phyloP scores from a whole-genome alignment of 2,113 vertebrate species.

The Leptocoma aspasia region DNA sequence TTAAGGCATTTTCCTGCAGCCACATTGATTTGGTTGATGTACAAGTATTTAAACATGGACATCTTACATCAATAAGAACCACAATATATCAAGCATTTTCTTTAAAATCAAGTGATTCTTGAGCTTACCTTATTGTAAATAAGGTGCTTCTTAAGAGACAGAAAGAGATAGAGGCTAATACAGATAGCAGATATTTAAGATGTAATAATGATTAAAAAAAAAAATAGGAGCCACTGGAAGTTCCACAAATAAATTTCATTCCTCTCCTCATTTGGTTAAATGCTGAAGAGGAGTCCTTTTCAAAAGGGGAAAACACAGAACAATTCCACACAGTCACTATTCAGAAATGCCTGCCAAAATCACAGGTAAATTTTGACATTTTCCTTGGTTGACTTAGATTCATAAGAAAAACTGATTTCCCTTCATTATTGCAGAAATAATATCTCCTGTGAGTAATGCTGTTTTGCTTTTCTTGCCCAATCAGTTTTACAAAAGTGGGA shows the following conservation, averaged over 20 bases:
- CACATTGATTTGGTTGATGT: background rate
- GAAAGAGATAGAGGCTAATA: background rate
- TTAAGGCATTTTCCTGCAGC: background rate
- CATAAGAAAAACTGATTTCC: background rate
- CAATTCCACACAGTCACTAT: background rate
- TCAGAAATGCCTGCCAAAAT: background rate
- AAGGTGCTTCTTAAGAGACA: background rate
- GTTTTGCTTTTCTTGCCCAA: background rate
- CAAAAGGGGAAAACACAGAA: background rate
- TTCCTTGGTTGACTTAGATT: background rate
- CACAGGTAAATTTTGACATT: background rate
- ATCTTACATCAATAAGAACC: background rate
- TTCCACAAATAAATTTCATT: background rate
- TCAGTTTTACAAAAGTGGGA: background rate
- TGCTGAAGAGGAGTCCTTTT: background rate
- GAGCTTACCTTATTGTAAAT: background rate
- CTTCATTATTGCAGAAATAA: background rate
- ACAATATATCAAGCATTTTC: background rate
- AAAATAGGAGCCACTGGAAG: background rate
- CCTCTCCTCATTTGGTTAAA: background rate
- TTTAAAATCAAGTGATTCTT: background rate
- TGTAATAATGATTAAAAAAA: background rate
- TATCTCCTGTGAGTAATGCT: background rate
- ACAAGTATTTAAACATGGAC: background rate
- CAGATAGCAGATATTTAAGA: background rate